phyloP scores from a whole-genome alignment of 2,797 vertebrate genomes.

The Avahi laniger region DNA sequence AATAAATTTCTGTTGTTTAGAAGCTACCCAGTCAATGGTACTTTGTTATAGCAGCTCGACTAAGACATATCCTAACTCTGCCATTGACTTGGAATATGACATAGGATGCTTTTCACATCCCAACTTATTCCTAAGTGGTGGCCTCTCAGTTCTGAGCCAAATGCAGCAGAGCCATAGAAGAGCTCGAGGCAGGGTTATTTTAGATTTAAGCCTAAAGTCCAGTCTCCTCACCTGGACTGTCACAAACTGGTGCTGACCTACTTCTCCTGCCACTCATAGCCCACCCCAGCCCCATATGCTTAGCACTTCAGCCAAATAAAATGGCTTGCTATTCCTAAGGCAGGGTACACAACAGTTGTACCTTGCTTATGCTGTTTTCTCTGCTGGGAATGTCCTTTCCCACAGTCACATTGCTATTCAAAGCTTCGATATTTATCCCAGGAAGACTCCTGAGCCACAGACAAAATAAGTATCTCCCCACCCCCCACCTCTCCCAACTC shows the following conservation, averaged over 20 bases:
- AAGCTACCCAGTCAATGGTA: not conserved
- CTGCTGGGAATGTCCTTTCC: not conserved
- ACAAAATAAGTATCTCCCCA: not conserved
- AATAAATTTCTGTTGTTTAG: not conserved
- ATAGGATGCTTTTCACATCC: not conserved
- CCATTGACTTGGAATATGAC: not conserved
- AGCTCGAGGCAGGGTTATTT: not conserved
- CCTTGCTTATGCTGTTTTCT: not conserved
- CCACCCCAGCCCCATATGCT: not conserved
- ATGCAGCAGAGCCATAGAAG: not conserved
- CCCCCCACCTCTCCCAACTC: no score
- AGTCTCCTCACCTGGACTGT: not conserved
- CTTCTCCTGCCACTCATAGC: not conserved
- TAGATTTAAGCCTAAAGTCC: not conserved
- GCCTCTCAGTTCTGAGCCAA: not conserved
- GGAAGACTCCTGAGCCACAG: not conserved
- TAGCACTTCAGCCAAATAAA: not conserved
- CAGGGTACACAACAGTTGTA: rapidly evolving
- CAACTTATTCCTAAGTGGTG: not conserved
- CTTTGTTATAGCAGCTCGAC: no score
- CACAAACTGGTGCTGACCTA: not conserved
- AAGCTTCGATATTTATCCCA: slow-evolving; percentile 13
- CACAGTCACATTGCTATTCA: not conserved
- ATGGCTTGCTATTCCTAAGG: not conserved
- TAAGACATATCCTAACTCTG: not conserved